Base-by-base conservation (phyloP, 2,797 vertebrate genomes). In the Myripristis murdjan region DNA sequence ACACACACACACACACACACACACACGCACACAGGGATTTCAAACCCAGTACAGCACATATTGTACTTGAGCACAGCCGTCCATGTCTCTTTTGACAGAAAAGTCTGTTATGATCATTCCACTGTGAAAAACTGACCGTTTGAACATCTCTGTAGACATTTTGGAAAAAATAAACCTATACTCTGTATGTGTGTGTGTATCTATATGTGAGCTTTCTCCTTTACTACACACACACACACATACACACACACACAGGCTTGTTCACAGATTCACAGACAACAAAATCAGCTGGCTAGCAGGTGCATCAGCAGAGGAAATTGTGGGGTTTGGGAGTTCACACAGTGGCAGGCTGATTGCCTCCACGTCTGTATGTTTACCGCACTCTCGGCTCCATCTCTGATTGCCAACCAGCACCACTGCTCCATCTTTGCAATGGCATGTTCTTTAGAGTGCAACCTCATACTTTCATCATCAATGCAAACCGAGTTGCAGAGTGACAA, bases 321-420 rank as follows among this genome's bases (percentile, higher is more conserved):
- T 41, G 22, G 22, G 62, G 55, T 81, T 69, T 59, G 66, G 28
- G 64, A 16, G 79, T 52, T 72, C 41, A 11, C 52, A 90, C 84
- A 92, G 91, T 83, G 64, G 79, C 70, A 52, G 67, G 53, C 71
- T 92, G 87, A 92, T 92, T 92, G 80, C 52, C 48, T 39, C 64
- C 60, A 73, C 23, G 41, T 79, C 41, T 61, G 41, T 5, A 5
- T 73, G 31, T 81, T 81, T 79, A 62, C 74, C 65, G 51, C 47
- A 28, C 73, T 75, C 84, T 77, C 16, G 23, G 75, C 64, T 37
- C 31, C 48, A n/a, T 23, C 12, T 28, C 10, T 39, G 15, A 57
- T 55, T 54, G 71, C 49, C 2, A 41, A 52, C 41, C 52, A 56
- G 8, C 33, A 24, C 26, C 20, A 35, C 22, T 0, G 33, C 56